Base-by-base conservation (phyloP, 2,113 vertebrate species). In the Rhombomys opimus region DNA sequence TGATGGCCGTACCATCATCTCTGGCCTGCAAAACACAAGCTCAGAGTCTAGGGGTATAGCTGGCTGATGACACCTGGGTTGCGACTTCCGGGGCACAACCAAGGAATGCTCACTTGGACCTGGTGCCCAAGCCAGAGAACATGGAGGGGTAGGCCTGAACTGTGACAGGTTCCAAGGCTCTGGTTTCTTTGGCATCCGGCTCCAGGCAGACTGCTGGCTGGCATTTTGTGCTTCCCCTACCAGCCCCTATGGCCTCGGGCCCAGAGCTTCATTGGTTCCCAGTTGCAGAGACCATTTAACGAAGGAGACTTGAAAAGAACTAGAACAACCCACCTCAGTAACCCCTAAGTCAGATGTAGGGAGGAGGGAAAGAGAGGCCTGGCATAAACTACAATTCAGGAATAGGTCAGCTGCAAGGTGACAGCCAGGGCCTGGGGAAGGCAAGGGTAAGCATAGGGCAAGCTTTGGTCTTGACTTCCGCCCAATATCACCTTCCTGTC, bases 291-390 rank as follows among this genome's bases (percentile, higher is more conserved):
- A 80, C 1, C 3, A 76, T 46, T 68, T 94, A 68, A 68, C 91
- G 89, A 82, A 91, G 63, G 59, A 96, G n/a, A 27, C 73, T 78
- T 90, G 88, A 97, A 67, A 96, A 75, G 78, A 96, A 96, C 63
- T 84, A 94, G 94, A 96, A 52, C 59, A 87, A 63, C 93, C 94
- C 59, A 85, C 72, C 75, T 70, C 94, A 95, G 91, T 96, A 89
- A 67, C 84, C 87, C 96, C 93, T 72, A 84, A 82, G 61, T 90
- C 84, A 91, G 46, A 81, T 23, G 20, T 65, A 59, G 78, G 67
- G 67, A 54, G 63, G 59, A 82, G 57, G 20, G 11, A 70, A 38
- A 27, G 32, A 61, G 52, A 32, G 18, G 38, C 89, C 38, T 7
- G 8, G 77, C 35, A 91, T 35, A 82, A 89, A 59, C 52, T 54